Base-by-base conservation (phyloP, 1,140 invertebrate genomes). In the Euwallacea fornicatus region DNA sequence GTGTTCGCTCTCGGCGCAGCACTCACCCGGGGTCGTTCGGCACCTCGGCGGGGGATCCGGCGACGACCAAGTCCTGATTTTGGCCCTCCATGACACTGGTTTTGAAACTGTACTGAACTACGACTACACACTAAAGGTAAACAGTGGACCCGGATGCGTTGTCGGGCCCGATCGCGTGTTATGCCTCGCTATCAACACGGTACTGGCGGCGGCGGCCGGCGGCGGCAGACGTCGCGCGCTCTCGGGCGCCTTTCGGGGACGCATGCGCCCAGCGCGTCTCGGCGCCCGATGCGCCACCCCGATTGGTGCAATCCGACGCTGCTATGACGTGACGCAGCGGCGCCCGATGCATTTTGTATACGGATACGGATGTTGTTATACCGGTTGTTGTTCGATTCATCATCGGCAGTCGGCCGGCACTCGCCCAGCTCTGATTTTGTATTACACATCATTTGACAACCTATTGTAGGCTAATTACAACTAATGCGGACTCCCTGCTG, bases 21-120 rank as follows among this genome's bases (percentile, higher is more conserved):
- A 21, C 89, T 85, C 90, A 94, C 92, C 92, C 92, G 83, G 92
- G 92, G 86, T 94, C 92, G 86, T 94, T 93, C 83, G 92, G 91
- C 83, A 93, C 90, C 85, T 94, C 92, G 65, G 90, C 89, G 67
- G 91, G 90, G 78, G 91, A 90, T 79, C 88, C 89, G 82, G 58
- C 61, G 75, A 59, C 87, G 77, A 87, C 85, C 80, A 89, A 86
- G 76, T 92, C 90, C 83, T 90, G 89, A 80, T 81, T 88, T 81
- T 91, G 89, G 78, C 88, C 84, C 83, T 90, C 89, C 89, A 90
- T 90, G 75, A 79, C 77, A 79, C 72, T 74, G 53, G 64, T 65
- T 65, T 72, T 46, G 13, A 33, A 63, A 69, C 75, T 67, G 74
- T 33, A 65, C 73, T 76, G 82, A 83, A 88, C 88, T 89, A 86